Evolutionary conservation across 92 coral and sea anemone species (phyloP).

Genomic region (Epizoanthus scotinus): DNA sequence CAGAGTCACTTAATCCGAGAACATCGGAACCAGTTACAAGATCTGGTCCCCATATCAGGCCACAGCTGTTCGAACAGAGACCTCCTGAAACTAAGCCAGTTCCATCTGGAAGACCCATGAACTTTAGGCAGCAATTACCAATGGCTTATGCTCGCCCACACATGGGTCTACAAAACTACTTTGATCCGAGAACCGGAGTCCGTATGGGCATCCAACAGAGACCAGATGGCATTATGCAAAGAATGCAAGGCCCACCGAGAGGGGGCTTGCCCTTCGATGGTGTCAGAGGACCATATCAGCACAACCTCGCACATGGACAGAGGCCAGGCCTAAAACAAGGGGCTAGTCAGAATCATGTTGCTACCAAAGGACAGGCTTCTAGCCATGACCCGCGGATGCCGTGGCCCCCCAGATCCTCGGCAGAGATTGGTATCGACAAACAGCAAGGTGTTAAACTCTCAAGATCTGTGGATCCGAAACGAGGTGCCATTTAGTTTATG

Average conservation of each 20-base stretch:
- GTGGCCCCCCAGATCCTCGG: slow-evolving; percentile 11
- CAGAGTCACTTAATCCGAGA: slow-evolving; percentile 68
- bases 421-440: neutral
- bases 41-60: slow-evolving; percentile 17
- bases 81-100: slow-evolving; percentile 23
- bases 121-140: slow-evolving; percentile 35
- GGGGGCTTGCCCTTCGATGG: slow-evolving; percentile 14
- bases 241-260: slow-evolving; percentile 7
- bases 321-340: slow-evolving; percentile 34
- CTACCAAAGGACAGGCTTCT: neutral
- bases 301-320: neutral
- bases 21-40: slow-evolving; percentile 35
- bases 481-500: slow-evolving; percentile 8
- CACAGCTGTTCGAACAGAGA: slow-evolving; percentile 19
- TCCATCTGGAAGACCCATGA: slow-evolving; percentile 5
- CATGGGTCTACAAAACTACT: slow-evolving; percentile 13
- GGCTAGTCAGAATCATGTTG: neutral
- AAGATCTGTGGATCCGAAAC: neutral
- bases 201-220: slow-evolving; percentile 17
- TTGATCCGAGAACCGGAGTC: slow-evolving; percentile 22
- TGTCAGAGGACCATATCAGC: slow-evolving; percentile 20
- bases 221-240: slow-evolving; percentile 21
- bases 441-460: slow-evolving; percentile 7
- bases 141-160: slow-evolving; percentile 19
- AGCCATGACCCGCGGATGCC: slow-evolving; percentile 28